Evolutionary conservation across 1,140 invertebrate genomes (phyloP).

Genomic region (Orchesella cincta): DNA sequence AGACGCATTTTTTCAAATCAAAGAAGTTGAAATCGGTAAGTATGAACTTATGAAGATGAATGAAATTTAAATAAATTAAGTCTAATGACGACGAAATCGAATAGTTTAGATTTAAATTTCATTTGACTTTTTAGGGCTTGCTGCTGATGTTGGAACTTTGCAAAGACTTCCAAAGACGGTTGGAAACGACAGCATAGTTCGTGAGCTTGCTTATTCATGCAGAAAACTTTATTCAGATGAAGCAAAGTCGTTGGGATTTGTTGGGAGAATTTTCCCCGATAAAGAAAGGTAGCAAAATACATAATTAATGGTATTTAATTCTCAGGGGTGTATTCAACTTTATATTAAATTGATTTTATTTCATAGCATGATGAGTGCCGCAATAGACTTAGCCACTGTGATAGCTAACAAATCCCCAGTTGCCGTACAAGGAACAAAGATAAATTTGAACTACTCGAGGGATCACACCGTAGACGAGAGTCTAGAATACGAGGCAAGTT

Average conservation of each 20-base stretch:
- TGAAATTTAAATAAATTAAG: not conserved
- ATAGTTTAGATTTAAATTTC: slow-evolving; percentile 6
- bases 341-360: not conserved
- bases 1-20: slow-evolving; percentile 91
- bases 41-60: not conserved
- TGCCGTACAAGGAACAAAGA: slow-evolving; percentile 87
- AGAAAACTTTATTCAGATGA: slow-evolving; percentile 79
- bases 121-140: slow-evolving; percentile 69
- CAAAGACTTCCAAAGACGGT: slow-evolving; percentile 92
- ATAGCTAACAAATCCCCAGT: slow-evolving; percentile 93
- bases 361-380: slow-evolving; percentile 67
- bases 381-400: slow-evolving; percentile 70
- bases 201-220: slow-evolving; percentile 85
- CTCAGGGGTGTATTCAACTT: not conserved
- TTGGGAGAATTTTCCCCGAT: slow-evolving; percentile 72
- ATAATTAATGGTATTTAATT: slow-evolving; percentile 24
- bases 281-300: slow-evolving; percentile 64
- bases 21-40: slow-evolving; percentile 69
- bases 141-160: slow-evolving; percentile 91
- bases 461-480: slow-evolving; percentile 84
- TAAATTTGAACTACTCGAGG: slow-evolving; percentile 78
- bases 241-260: slow-evolving; percentile 73
- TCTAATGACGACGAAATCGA: not conserved
- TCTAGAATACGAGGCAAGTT: slow-evolving; percentile 78
- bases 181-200: slow-evolving; percentile 80